Conservation (phyloP, 2,888 invertebrate genomes). For the Dasysyrphus tricinctus region DNA sequence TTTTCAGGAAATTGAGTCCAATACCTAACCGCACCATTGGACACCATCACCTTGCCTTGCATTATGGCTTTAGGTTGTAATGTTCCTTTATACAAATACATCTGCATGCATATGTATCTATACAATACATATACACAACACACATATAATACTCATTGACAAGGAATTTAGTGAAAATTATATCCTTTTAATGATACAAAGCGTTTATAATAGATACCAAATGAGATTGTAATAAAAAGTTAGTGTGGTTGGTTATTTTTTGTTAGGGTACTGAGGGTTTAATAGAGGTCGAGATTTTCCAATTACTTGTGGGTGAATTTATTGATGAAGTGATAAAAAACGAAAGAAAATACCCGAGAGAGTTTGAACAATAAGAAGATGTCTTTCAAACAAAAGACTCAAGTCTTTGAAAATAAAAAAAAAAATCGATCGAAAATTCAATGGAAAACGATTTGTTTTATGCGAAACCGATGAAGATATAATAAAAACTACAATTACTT, state of each 20-base stretch:
- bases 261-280: not conserved
- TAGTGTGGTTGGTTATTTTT: not conserved
- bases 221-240: slow-evolving; percentile 23
- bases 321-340: slow-evolving; percentile 27
- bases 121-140: not conserved
- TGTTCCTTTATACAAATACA: not conserved
- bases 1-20: slow-evolving; percentile 52
- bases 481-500: no score
- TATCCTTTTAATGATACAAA: slow-evolving; percentile 37
- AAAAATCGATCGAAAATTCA: no score
- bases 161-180: slow-evolving; percentile 29
- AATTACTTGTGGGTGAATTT: slow-evolving; percentile 24
- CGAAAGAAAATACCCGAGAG: no score
- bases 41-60: not conserved
- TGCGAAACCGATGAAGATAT: no score
- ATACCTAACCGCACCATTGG: slow-evolving; percentile 31
- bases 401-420: no score
- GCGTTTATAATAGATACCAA: slow-evolving; percentile 2
- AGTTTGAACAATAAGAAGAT: not conserved
- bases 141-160: slow-evolving; percentile 16
- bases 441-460: no score
- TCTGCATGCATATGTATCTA: not conserved
- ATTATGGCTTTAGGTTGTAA: slow-evolving; percentile 10
- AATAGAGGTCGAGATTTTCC: slow-evolving; percentile 37
- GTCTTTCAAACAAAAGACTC: no score